Evolutionary conservation across 2,797 vertebrate species (phyloP).

Genomic region (Melanotaenia pygmaea): DNA sequence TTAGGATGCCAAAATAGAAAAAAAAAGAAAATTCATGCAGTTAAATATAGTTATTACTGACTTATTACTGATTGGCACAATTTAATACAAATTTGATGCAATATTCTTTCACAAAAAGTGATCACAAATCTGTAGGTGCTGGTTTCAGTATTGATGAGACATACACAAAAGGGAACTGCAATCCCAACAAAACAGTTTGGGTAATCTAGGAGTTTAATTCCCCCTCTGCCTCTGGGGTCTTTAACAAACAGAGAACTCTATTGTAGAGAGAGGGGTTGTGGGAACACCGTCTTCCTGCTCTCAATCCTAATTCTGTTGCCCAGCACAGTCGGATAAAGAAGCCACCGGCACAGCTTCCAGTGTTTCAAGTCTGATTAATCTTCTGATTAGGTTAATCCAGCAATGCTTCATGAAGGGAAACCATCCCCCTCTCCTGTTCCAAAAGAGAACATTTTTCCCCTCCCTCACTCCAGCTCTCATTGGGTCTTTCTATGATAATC

Average conservation of each 20-base stretch:
- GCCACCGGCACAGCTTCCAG: constrained; percentile 69
- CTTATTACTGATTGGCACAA: too few relatives aligned
- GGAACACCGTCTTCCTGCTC: constrained; percentile 66
- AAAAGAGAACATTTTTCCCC: constrained; percentile 28
- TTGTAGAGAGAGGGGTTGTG: constrained; percentile 67
- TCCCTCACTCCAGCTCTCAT: constrained; percentile 6
- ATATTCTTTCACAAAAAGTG: constrained; percentile 5
- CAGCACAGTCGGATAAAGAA: constrained; percentile 64
- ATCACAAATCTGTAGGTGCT: constrained; percentile 11
- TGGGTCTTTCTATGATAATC: constrained; percentile 40
- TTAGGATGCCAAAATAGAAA: too few relatives aligned
- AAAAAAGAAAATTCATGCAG: too few relatives aligned
- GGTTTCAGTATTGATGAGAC: constrained; percentile 36
- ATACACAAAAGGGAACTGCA: constrained; percentile 20
- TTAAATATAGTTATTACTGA: neutral
- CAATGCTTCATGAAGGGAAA: constrained; percentile 62
- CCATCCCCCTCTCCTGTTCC: constrained; percentile 35
- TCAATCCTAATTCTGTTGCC: constrained; percentile 65
- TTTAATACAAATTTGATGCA: neutral
- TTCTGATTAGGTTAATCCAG: constrained; percentile 83
- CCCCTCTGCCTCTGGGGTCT: constrained; percentile 46
- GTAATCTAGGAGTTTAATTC: constrained; percentile 51
- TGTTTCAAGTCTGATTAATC: constrained; percentile 81
- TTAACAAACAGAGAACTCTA: constrained; percentile 48
- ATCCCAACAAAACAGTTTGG: constrained; percentile 20